These are phyloP conservation scores for Rhodinocichla rosea DNA, from an alignment of 2,113 vertebrate species.

Conservation along the genomic window DNA sequence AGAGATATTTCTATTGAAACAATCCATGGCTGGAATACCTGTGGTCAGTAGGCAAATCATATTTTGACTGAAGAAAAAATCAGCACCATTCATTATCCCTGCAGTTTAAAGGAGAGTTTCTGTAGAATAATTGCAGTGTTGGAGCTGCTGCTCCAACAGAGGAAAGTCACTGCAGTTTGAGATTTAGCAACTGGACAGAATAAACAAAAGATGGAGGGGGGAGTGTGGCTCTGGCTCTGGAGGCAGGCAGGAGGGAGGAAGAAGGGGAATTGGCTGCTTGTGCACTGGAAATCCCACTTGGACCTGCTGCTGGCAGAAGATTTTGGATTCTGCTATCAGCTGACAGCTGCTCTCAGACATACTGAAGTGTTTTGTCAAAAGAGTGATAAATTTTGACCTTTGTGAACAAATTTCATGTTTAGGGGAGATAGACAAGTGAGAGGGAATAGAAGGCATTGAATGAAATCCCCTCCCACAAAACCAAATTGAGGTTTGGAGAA, in stretches of 20 bases:
- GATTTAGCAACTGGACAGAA: background rate
- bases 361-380: background rate
- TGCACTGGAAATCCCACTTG: background rate
- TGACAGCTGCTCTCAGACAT: background rate
- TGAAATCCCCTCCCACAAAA: background rate
- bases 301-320: background rate
- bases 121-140: conserved; percentile 36
- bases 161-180: background rate
- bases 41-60: conserved; percentile 36
- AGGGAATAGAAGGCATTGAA: background rate
- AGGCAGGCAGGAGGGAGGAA: background rate
- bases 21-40: background rate
- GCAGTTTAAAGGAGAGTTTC: conserved; percentile 24
- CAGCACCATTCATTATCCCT: conserved; percentile 39
- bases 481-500: background rate
- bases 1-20: background rate
- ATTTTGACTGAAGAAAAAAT: background rate
- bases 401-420: background rate
- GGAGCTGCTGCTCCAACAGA: background rate
- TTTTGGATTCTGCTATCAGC: background rate
- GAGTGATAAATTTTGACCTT: background rate
- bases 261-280: background rate
- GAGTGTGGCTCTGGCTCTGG: background rate
- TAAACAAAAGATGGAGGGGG: background rate
- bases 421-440: background rate